Base-by-base conservation (phyloP, 2,113 vertebrate genomes). In the Brachyhypopomus occidentalis region DNA sequence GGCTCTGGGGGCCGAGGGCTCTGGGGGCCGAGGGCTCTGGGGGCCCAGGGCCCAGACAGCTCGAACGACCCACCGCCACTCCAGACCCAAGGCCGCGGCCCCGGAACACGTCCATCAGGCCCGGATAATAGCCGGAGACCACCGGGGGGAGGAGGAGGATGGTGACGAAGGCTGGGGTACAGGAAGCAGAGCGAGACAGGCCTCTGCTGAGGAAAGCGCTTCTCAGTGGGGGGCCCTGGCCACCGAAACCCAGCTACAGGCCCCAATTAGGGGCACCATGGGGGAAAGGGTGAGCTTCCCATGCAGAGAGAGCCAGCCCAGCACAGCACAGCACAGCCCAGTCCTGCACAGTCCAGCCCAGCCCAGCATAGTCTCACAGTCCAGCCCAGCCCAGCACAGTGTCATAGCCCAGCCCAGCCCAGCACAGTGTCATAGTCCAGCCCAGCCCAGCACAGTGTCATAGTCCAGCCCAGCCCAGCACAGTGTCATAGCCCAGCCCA, bases 141-240 rank as follows among this genome's bases (percentile, higher is more conserved):
- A 81, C 71, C 72, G 27, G 87, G 91, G 84, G 90, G 87, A 82
- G 89, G 90, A 72, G 86, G 91, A 55, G 63, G 83, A 84, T n/a
- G 70, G 77, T 58, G 79, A 73, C 93, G 85, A 52, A 52, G 92
- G 91, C 86, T 88, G 91, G 93, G 92, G 90, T 91, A 94, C 94
- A 96, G 96, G 96, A 96, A 96, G 95, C 87, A 66, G 87, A 89
- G 92, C 91, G 93, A 96, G 95, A 95, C 94, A 93, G 94, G 93
- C 89, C 93, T 86, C 86, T 94, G 93, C 95, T 95, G 95, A 96
- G 91, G 88, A 90, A 94, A 94, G 93, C 90, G 91, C 85, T 93
- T 95, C 92, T 92, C 84, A 83, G 84, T 88, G 86, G 89, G 88
- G 90, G 88, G 75, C 80, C 80, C 1, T 90, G 86, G 48, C 77